Base-by-base conservation (phyloP, 2,797 vertebrate species). In the Rhynchotus rufescens region DNA sequence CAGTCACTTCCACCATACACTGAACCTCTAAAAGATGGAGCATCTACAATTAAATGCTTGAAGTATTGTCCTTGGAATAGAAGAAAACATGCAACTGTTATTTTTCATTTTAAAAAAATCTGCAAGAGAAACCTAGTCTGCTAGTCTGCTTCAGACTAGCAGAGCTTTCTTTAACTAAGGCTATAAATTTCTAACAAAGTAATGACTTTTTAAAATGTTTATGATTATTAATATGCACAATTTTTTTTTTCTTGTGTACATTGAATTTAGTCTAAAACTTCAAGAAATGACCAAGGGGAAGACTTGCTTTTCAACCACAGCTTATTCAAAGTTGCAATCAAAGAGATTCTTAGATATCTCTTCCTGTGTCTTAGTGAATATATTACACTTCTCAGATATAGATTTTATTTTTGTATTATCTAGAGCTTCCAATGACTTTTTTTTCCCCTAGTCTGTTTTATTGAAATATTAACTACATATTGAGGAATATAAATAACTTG, bases 91-190 rank as follows among this genome's bases (percentile, higher is more conserved):
- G 22, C 34, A 74, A 76, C 8, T 17, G 1, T 12, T 65, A 49
- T 10, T 9, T 8, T 4, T 21, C 19, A 82, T 17, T 30, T 68
- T 6, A 77, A 40, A 62, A n/a, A 44, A 59, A 10, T 40, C 34
- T 80, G 6, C 4, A 21, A 78, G 6, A 22, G 5, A 47, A 42
- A 72, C 14, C 67, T 77, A n/a, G n/a, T n/a, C n/a, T n/a, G n/a
- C n/a, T n/a, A n/a, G n/a, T n/a, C n/a, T 68, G 7, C 22, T 57
- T 65, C 32, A 56, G 21, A 36, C 36, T 67, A 28, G 12, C 20
- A 62, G 10, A 69, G 62, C 6, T 5, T 1, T 32, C n/a, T 60
- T 3, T 1, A 78, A 42, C 2, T 5, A 5, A 21, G 49, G 42
- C 40, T 36, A n/a, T 15, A 36, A 36, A 9, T 15, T 38, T 74